These are phyloP conservation scores for Pogona vitticeps DNA, from an alignment of 2,113 vertebrate species.

Conservation along the genomic window DNA sequence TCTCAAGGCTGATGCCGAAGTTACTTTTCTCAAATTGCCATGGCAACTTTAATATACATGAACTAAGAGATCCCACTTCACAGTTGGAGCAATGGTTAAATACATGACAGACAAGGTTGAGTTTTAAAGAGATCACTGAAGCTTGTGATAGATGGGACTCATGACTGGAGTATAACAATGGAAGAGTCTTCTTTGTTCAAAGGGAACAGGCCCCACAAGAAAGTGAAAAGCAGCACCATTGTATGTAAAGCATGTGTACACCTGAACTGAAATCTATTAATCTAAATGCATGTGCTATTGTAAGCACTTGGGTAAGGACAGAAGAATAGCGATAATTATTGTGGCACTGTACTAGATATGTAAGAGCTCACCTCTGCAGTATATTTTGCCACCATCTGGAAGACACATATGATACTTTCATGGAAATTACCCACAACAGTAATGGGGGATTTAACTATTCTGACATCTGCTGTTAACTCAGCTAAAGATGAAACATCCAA, in stretches of 20 bases:
- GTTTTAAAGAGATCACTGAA: not conserved
- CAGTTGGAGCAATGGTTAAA: not conserved
- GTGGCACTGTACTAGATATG: not conserved
- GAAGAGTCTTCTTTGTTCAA: not conserved
- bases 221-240: not conserved
- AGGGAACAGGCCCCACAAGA: not conserved
- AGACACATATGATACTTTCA: too few relatives aligned
- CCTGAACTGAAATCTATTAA: not conserved
- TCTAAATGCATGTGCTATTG: not conserved
- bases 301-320: not conserved
- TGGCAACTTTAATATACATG: not conserved
- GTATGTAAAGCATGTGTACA: not conserved
- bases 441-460: too few relatives aligned
- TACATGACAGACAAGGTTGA: too few relatives aligned
- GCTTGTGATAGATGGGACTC: not conserved
- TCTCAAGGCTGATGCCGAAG: not conserved
- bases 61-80: not conserved
- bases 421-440: too few relatives aligned
- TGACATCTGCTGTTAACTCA: not conserved
- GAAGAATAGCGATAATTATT: not conserved
- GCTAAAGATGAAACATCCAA: not conserved
- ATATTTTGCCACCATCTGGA: not conserved
- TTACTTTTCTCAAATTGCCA: not conserved
- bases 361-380: too few relatives aligned
- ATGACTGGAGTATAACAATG: not conserved